Base-by-base conservation (phyloP, 2,888 invertebrate species). In the Hydroisotoma schaefferi region DNA sequence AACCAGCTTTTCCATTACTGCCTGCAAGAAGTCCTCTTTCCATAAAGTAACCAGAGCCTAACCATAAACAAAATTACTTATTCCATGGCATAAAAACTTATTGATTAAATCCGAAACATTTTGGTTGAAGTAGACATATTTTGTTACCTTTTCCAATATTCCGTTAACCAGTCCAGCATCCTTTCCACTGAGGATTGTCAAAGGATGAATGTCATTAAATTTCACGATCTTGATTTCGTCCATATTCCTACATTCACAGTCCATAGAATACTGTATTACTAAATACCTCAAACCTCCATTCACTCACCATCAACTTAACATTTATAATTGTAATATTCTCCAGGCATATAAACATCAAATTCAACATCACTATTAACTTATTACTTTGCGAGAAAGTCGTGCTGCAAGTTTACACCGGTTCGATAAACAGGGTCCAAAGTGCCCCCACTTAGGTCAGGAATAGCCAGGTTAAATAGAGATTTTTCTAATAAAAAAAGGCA, bases 181-280 rank as follows among this genome's bases (percentile, higher is more conserved):
- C 22, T 37, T 38, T 25, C 37, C 37, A 38, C 52, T 37, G 3
- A 52, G n/a, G 23, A 52, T 52, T 33, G 33, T 38, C 22, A 52
- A 37, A 10, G 52, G 52, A 52, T 52, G 52, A 37, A 20, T 29
- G 22, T 38, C 52, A 22, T 4, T 6, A 37, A 52, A 52, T n/a
- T 28, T 29, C 5, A 20, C 52, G 10, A 52, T 37, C 3, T n/a
- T 2, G 20, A 52, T 25, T 20, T 52, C 52, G 18, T 52, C 18
- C 12, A 48, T 8, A 18, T 48, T 20, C 28, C 48, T 48, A 27
- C 26, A 48, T 23, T 23, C 25, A 23, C 25, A 46, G 20, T 10
- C 8, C 33, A 33, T 10, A 15, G 8, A 33, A 33, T 33, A n/a
- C n/a, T n/a, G n/a, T n/a, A 10, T 33, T 10, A 10, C 8, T 33